Conservation (phyloP, 2,888 invertebrate species). For the Apodemia mormo region DNA sequence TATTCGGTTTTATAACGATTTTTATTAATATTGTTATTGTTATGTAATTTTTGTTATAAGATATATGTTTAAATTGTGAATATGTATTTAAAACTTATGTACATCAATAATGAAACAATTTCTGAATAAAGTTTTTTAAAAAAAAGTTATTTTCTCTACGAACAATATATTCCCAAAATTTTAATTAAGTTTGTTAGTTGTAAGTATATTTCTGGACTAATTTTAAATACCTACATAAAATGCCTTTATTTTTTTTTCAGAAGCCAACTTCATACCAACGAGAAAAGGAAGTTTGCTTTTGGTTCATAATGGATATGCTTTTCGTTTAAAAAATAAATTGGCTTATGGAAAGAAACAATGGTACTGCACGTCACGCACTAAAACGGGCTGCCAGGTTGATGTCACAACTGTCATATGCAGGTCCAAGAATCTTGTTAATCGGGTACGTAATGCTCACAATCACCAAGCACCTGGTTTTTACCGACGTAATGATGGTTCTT, state of each 20-base stretch:
- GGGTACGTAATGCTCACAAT: slow-evolving; percentile 64
- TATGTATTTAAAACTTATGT: too few species aligned
- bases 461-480: slow-evolving; percentile 69
- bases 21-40: too few species aligned
- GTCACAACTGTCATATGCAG: slow-evolving; percentile 59
- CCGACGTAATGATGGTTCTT: slow-evolving; percentile 64
- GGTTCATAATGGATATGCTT: slow-evolving; percentile 67
- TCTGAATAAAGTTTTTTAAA: neutral
- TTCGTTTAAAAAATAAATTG: slow-evolving; percentile 67
- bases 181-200: neutral
- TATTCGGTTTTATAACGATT: too few species aligned
- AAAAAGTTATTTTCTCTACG: neutral
- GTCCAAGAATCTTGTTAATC: slow-evolving; percentile 54
- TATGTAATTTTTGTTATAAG: too few species aligned
- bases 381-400: slow-evolving; percentile 69
- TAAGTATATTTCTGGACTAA: neutral
- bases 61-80: too few species aligned
- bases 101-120: too few species aligned
- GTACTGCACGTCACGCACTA: slow-evolving; percentile 68
- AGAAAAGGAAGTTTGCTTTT: slow-evolving; percentile 66
- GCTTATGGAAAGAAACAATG: slow-evolving; percentile 74
- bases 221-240: neutral
- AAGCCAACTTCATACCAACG: slow-evolving; percentile 68
- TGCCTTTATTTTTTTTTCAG: slow-evolving; percentile 55
- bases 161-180: neutral